Evolutionary conservation across 2,888 invertebrate species (phyloP).

Genomic region (Pristionchus entomophagus): DNA sequence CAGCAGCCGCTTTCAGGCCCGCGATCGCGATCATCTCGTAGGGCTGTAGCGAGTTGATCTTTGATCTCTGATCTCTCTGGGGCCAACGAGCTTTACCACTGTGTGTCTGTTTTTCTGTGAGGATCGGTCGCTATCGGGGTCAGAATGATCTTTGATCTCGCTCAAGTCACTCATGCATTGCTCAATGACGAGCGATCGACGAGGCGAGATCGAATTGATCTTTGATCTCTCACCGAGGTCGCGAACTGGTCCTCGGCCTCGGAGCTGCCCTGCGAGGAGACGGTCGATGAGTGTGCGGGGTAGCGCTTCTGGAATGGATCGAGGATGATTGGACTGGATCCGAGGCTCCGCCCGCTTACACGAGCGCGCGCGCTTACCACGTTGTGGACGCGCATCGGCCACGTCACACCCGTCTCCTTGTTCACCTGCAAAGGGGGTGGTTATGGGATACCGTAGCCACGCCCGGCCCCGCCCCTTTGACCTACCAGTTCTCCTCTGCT

Average conservation of each 20-base stretch:
- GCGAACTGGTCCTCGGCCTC: not conserved
- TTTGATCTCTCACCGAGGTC: not conserved
- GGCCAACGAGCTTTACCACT: no score
- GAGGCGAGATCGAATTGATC: not conserved
- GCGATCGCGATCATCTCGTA: constrained; percentile 26
- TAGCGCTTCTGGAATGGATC: not conserved
- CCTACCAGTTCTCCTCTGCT: constrained; percentile 5
- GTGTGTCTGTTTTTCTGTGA: no score
- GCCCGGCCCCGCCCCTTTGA: not conserved
- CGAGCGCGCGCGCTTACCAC: not conserved
- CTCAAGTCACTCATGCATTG: not conserved
- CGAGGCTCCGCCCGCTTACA: not conserved
- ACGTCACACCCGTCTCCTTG: not conserved
- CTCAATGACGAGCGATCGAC: not conserved
- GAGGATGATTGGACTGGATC: no score
- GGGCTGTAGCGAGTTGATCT: constrained; percentile 3
- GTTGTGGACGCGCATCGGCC: not conserved
- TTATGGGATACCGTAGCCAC: not conserved
- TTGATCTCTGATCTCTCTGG: not conserved
- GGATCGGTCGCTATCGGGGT: no score
- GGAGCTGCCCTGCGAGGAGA: not conserved
- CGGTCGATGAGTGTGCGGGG: not conserved
- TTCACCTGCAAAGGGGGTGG: not conserved
- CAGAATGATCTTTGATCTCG: not conserved
- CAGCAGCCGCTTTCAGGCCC: not conserved